Evolutionary conservation across 2,113 vertebrate species (phyloP).

Genomic region (Campylomormyrus numenius): DNA sequence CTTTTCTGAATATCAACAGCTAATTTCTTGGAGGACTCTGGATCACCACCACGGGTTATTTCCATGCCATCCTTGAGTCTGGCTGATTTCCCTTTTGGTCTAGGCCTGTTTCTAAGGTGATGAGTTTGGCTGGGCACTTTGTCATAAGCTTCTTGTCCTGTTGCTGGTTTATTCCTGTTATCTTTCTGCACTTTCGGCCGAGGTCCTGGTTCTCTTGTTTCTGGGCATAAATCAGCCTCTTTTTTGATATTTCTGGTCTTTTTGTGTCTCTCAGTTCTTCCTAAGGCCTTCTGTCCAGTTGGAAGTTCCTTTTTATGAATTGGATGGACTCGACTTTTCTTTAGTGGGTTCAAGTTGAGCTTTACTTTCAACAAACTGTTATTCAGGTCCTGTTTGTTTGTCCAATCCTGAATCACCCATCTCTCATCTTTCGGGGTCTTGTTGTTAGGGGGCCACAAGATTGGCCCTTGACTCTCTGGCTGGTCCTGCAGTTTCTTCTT

Average conservation of each 20-base stretch:
- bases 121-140: neutral
- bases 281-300: slow-evolving; percentile 33
- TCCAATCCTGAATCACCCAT: slow-evolving; percentile 12
- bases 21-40: neutral
- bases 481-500: slow-evolving; percentile 22
- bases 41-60: neutral
- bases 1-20: neutral
- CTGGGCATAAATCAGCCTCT: neutral
- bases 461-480: slow-evolving; percentile 19
- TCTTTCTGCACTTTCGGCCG: neutral
- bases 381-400: slow-evolving; percentile 34
- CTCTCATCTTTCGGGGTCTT: neutral
- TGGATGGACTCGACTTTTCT: slow-evolving; percentile 63
- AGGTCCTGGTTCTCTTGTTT: neutral
- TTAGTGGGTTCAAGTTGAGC: slow-evolving; percentile 65
- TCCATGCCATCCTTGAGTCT: neutral
- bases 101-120: neutral
- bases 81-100: neutral
- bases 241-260: neutral
- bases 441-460: slow-evolving; percentile 10
- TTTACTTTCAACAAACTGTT: slow-evolving; percentile 59
- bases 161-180: neutral
- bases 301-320: slow-evolving; percentile 33
- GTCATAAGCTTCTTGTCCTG: neutral
- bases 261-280: neutral